phyloP scores from a whole-genome alignment of 2,113 vertebrate genomes.

The Corythoichthys haematopterus region DNA sequence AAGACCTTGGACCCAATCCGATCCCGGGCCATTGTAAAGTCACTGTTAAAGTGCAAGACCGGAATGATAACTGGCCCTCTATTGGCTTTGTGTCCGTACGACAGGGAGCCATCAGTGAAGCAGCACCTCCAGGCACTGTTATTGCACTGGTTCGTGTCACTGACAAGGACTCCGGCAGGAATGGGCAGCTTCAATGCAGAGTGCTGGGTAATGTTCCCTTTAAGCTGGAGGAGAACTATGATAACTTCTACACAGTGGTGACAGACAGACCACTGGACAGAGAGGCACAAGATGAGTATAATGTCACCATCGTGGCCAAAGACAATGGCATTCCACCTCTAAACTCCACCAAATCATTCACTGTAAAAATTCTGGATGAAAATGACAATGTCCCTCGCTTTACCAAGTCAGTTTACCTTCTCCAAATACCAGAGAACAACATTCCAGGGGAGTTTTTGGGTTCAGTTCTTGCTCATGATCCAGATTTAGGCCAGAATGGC shows the following conservation, averaged over 20 bases:
- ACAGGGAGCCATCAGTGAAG: constrained; percentile 97
- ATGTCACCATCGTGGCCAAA: constrained; percentile 93
- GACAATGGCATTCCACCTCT: constrained; percentile 90
- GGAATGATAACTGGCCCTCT: constrained; percentile 94
- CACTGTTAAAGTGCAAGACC: constrained; percentile 91
- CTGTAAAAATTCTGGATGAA: constrained; percentile 91
- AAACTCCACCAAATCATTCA: constrained; percentile 94
- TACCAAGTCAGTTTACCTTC: constrained; percentile 89
- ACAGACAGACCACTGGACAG: constrained; percentile 91
- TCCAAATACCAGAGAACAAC: constrained; percentile 97
- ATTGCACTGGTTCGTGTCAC: constrained; percentile 94
- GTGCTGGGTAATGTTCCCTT: constrained; percentile 90
- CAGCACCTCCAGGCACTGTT: constrained; percentile 89
- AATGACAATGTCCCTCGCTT: constrained; percentile 96
- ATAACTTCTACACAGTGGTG: constrained; percentile 95
- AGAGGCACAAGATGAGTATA: constrained; percentile 91
- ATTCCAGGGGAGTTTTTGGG: constrained; percentile 96
- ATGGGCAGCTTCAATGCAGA: constrained; percentile 92
- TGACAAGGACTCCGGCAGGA: constrained; percentile 91
- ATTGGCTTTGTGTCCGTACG: constrained; percentile 95
- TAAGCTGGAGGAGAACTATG: constrained; percentile 93
- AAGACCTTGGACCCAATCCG: constrained; percentile 94
- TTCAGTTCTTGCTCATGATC: constrained; percentile 91
- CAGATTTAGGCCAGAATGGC: constrained; percentile 92
- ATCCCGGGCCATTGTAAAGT: constrained; percentile 98